phyloP scores from a whole-genome alignment of 2,888 invertebrate genomes.

The Synanthedon myopaeformis region DNA sequence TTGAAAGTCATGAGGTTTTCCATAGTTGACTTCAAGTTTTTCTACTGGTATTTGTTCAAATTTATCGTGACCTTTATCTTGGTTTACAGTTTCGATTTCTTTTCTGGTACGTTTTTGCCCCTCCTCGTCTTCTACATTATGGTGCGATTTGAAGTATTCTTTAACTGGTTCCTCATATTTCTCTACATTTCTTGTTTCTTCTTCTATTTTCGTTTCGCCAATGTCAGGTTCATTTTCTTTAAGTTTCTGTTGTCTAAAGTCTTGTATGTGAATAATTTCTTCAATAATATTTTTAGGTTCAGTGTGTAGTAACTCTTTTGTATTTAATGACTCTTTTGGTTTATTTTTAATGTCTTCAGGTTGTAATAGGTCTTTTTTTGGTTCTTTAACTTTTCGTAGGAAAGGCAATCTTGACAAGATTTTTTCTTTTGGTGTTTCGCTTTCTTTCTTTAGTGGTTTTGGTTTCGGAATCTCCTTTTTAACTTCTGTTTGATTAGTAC shows the following conservation, averaged over 20 bases:
- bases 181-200: too few relatives aligned
- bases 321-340: background rate
- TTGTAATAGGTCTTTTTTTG: background rate
- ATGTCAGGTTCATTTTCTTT: background rate
- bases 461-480: constrained; percentile 9
- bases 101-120: too few relatives aligned
- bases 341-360: background rate
- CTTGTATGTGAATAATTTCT: background rate
- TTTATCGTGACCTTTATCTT: too few relatives aligned
- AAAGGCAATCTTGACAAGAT: background rate
- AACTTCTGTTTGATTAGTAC: background rate
- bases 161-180: too few relatives aligned
- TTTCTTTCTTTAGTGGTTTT: background rate
- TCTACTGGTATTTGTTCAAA: too few relatives aligned
- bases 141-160: too few relatives aligned
- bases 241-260: background rate
- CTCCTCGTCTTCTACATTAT: too few relatives aligned
- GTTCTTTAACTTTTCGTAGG: background rate
- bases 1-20: too few relatives aligned
- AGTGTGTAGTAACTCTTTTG: background rate
- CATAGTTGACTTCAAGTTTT: too few relatives aligned
- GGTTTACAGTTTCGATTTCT: too few relatives aligned
- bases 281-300: background rate
- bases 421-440: background rate
- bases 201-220: background rate